Conservation (phyloP, 2,113 vertebrate genomes). For the Ophthalmolycus amberensis region DNA sequence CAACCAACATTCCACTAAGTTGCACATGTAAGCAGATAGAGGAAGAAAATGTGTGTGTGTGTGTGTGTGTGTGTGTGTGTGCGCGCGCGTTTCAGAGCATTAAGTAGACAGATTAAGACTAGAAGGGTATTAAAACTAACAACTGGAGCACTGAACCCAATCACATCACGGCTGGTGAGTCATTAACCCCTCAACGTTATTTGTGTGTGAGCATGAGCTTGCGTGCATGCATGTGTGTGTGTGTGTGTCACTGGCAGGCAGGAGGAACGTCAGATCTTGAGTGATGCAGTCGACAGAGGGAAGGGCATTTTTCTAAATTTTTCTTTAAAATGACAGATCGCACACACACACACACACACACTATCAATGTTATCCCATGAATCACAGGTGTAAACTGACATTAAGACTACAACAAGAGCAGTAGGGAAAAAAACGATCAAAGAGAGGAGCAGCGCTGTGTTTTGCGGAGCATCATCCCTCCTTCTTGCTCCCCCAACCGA, state of each 20-base stretch:
- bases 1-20: slow-evolving; percentile 28
- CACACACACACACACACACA: slow-evolving; percentile 4
- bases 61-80: slow-evolving; percentile 8
- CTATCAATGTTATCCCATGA: slow-evolving; percentile 27
- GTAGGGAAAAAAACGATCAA: slow-evolving; percentile 24
- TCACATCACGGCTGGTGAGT: slow-evolving; percentile 56
- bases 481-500: slow-evolving; percentile 73
- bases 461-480: slow-evolving; percentile 51
- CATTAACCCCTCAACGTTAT: slow-evolving; percentile 58
- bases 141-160: slow-evolving; percentile 64
- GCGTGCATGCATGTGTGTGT: background rate
- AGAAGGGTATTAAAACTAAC: slow-evolving; percentile 65
- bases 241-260: slow-evolving; percentile 10
- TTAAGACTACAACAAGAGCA: slow-evolving; percentile 37
- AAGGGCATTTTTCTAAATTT: slow-evolving; percentile 45
- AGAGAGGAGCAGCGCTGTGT: background rate
- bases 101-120: slow-evolving; percentile 64
- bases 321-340: slow-evolving; percentile 30
- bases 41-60: background rate
- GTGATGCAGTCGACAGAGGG: slow-evolving; percentile 52
- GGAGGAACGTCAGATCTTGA: slow-evolving; percentile 45
- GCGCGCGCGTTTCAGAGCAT: slow-evolving; percentile 3
- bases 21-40: background rate
- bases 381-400: slow-evolving; percentile 47
- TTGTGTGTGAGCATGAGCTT: background rate